Conservation (phyloP, 2,113 vertebrate genomes). For the Alosa alosa region DNA sequence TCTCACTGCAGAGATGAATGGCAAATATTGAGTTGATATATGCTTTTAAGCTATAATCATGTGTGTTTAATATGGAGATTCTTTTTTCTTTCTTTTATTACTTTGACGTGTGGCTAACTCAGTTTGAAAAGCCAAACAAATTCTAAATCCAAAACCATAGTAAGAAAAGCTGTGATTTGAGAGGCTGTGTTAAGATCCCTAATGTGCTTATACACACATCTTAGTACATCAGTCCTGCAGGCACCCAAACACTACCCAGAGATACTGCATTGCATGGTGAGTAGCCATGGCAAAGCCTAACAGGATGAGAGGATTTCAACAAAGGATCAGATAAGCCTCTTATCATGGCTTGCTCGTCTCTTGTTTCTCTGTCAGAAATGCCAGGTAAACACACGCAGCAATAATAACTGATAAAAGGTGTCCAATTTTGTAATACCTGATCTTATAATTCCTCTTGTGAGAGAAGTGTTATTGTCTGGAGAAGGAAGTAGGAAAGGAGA, state of each 20-base stretch:
- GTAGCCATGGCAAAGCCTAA: conserved; percentile 17
- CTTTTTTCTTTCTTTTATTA: neutral
- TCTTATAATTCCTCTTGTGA: neutral
- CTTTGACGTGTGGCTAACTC: neutral
- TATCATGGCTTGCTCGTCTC: neutral
- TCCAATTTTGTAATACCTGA: neutral
- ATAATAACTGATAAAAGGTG: neutral
- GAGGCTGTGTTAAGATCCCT: neutral
- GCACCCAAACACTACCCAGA: neutral
- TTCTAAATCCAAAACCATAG: neutral
- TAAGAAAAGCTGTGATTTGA: conserved; percentile 2
- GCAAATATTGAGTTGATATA: neutral
- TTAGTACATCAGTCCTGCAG: neutral
- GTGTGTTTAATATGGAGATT: neutral
- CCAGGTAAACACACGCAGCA: neutral
- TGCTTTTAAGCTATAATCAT: neutral
- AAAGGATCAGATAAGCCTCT: conserved; percentile 18
- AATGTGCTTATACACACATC: conserved; percentile 14
- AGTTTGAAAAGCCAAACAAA: neutral
- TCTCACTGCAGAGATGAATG: neutral
- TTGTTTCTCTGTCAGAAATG: conserved; percentile 7
- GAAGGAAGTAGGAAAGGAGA: neutral
- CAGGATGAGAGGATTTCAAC: conserved; percentile 1
- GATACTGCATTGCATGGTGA: neutral
- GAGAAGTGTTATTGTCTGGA: neutral